These are phyloP conservation scores for Meloidogyne chitwoodi DNA, from an alignment of 1,140 invertebrate species.

Conservation along the genomic window DNA sequence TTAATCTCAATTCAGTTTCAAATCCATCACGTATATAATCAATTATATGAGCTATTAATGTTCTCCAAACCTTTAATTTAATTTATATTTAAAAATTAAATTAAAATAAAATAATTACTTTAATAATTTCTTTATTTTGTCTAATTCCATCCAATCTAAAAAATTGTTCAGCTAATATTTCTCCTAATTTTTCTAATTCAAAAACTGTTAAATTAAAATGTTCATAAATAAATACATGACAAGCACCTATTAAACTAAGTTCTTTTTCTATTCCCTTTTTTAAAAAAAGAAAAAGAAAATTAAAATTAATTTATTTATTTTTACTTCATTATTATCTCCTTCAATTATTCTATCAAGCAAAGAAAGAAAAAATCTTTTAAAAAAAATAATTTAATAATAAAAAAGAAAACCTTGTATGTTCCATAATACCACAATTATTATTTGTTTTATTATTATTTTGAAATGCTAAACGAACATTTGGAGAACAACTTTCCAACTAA, in stretches of 20 bases:
- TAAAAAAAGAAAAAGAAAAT: neutral
- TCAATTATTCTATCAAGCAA: constrained; percentile 29
- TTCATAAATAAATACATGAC: constrained; percentile 27
- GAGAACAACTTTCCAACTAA: constrained; percentile 11
- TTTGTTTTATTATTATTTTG: neutral
- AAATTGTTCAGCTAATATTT: constrained; percentile 24
- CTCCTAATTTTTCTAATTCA: constrained; percentile 26
- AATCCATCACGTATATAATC: constrained; percentile 25
- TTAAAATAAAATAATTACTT: constrained; percentile 7
- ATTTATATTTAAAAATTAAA: neutral
- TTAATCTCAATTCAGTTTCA: constrained; percentile 21
- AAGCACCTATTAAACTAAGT: constrained; percentile 21
- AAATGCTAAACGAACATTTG: constrained; percentile 11
- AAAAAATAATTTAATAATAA: neutral
- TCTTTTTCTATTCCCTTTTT: constrained; percentile 19
- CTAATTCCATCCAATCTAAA: constrained; percentile 33
- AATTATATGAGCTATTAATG: constrained; percentile 29
- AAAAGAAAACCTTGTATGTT: neutral
- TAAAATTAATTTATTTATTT: neutral
- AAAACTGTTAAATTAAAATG: constrained; percentile 8
- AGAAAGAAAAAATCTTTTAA: constrained; percentile 19
- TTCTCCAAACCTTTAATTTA: constrained; percentile 10
- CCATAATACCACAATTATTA: constrained; percentile 13
- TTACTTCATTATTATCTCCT: constrained; percentile 7
- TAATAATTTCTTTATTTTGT: constrained; percentile 32